Base-by-base conservation (phyloP, 2,113 vertebrate genomes). In the Gobiocypris rarus region DNA sequence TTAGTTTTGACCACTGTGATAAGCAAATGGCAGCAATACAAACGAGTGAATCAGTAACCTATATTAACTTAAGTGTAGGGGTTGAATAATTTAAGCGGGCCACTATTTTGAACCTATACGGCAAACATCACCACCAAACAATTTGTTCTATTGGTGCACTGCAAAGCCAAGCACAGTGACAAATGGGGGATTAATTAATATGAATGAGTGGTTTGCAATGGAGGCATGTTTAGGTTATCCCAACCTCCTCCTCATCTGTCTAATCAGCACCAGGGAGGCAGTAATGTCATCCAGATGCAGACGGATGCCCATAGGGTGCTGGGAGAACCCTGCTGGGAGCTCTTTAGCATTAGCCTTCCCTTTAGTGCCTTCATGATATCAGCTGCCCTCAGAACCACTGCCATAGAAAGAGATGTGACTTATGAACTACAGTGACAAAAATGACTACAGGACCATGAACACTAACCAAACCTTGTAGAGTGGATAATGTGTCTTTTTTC, bases 211-310 rank as follows among this genome's bases (percentile, higher is more conserved):
- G 41, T 78, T 82, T 59, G 41, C 31, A 65, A 75, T 61, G 75
- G 70, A 76, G 48, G 81, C 58, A 59, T 58, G 86, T 83, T 83
- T 74, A 80, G 82, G 48, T 76, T 43, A 80, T 69, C 67, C 83
- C 70, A 61, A 52, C 73, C 82, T 87, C 74, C 81, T 79, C 81
- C 82, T 79, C 59, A 84, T 79, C 75, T 79, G 81, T 74, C 83
- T 87, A 84, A 85, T 87, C 82, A 85, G 78, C 67, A 48, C 67
- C 81, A 75, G 81, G 65, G 41, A 89, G 73, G 70, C 22, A 63
- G 54, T 88, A 88, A 90, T 87, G 52, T 58, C 74, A 70, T 82
- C 76, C 87, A 85, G 85, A 89, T 89, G 81, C 85, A 85, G 69
- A 54, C 41, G 78, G 54, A 84, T 70, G 65, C 84, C 84, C 84